These are phyloP conservation scores for Caenorhabditis macrosperma DNA, from an alignment of 2,888 invertebrate species.

Conservation along the genomic window DNA sequence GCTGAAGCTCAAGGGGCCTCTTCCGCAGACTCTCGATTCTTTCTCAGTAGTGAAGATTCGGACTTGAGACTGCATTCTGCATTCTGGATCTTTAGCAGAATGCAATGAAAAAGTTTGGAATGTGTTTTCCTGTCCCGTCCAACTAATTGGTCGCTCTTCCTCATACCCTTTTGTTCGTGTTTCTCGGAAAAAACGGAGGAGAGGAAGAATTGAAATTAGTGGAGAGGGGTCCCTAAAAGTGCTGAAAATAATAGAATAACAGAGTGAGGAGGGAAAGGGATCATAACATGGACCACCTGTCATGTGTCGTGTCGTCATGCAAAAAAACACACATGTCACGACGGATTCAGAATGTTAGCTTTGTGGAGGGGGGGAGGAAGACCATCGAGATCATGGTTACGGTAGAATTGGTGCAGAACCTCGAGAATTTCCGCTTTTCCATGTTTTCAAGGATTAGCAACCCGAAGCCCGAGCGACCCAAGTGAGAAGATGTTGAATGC, in stretches of 20 bases:
- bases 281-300: conserved; percentile 1
- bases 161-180: not conserved
- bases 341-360: too few species aligned
- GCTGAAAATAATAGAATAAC: conserved; percentile 28
- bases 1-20: conserved; percentile 6
- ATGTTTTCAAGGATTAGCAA: conserved; percentile 21
- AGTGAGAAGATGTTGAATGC: conserved; percentile 35
- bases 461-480: not conserved
- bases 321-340: too few species aligned
- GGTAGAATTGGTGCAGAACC: too few species aligned
- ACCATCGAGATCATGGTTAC: too few species aligned
- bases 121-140: not conserved
- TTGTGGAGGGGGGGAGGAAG: too few species aligned
- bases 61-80: too few species aligned
- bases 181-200: not conserved
- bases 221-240: conserved; percentile 1
- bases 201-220: not conserved
- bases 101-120: not conserved
- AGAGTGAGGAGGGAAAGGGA: not conserved
- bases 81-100: not conserved
- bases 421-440: not conserved
- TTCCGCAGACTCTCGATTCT: too few species aligned
- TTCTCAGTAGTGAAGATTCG: too few species aligned
- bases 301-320: not conserved
- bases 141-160: not conserved